Evolutionary conservation across 2,797 vertebrate genomes (phyloP).

Genomic region (Sebastolobus altivelis): DNA sequence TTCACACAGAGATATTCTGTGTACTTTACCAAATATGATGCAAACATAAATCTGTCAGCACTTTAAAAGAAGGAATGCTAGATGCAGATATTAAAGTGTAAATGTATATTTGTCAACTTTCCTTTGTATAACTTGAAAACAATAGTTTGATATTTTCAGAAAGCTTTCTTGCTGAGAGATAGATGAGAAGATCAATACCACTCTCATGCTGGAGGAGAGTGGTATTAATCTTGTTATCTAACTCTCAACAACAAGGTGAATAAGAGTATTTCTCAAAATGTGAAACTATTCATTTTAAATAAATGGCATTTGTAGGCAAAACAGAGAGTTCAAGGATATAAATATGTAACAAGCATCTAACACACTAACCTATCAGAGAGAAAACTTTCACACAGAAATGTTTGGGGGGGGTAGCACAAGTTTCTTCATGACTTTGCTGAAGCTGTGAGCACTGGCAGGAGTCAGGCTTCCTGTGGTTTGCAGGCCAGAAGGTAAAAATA

Average conservation of each 20-base stretch:
- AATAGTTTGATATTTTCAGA: too few species aligned
- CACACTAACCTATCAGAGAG: not conserved
- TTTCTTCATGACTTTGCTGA: slow-evolving; percentile 5
- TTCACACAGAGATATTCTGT: not conserved
- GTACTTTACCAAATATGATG: not conserved
- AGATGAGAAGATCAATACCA: not conserved
- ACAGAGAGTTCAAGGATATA: not conserved
- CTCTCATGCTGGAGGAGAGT: not conserved
- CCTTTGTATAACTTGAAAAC: too few species aligned
- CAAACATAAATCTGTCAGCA: not conserved
- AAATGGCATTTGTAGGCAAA: not conserved
- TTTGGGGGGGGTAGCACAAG: not conserved
- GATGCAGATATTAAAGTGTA: too few species aligned
- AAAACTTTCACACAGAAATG: not conserved
- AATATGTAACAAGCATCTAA: not conserved
- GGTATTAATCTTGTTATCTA: not conserved
- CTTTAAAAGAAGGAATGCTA: too few species aligned
- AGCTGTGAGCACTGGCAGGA: not conserved
- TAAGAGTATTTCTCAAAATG: not conserved
- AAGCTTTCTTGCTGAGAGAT: too few species aligned
- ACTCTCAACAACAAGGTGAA: not conserved
- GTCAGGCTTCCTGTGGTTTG: slow-evolving; percentile 70
- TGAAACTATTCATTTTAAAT: not conserved
- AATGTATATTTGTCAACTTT: too few species aligned
- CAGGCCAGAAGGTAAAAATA: slow-evolving; percentile 78